Evolutionary conservation across 2,113 vertebrate genomes (phyloP).

Genomic region (Bubalus kerabau): DNA sequence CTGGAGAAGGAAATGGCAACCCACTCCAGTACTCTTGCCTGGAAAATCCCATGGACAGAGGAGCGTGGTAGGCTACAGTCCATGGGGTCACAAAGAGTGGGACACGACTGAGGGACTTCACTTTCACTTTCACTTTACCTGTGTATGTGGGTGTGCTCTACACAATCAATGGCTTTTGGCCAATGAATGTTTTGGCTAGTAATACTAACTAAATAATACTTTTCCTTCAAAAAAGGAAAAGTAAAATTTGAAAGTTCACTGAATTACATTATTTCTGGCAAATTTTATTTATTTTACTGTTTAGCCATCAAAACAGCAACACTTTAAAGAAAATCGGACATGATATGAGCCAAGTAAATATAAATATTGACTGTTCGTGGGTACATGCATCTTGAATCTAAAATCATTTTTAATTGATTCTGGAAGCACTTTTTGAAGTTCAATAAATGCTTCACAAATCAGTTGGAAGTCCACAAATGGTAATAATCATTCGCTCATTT

Average conservation of each 20-base stretch:
- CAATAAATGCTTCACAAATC: conserved; percentile 77
- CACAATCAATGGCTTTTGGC: not conserved
- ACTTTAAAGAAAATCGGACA: conserved; percentile 37
- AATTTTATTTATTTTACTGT: conserved; percentile 37
- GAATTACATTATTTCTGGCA: not conserved
- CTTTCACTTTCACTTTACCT: no score
- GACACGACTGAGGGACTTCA: no score
- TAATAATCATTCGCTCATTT: conserved; percentile 77
- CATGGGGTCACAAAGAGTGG: no score
- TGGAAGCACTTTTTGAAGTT: conserved; percentile 76
- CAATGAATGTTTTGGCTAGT: not conserved
- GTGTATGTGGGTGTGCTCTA: no score
- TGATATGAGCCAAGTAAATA: conserved; percentile 50
- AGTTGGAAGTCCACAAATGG: conserved; percentile 75
- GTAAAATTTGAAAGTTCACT: not conserved
- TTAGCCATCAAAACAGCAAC: conserved; percentile 42
- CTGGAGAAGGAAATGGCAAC: no score
- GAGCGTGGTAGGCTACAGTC: no score
- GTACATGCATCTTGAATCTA: conserved; percentile 53
- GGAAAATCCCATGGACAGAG: no score
- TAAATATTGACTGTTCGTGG: conserved; percentile 40
- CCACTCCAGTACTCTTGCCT: no score
- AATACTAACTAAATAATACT: not conserved
- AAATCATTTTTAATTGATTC: conserved; percentile 77
- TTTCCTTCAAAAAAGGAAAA: not conserved